phyloP scores from a whole-genome alignment of 1,140 invertebrate species.

The Drosophila nannoptera region DNA sequence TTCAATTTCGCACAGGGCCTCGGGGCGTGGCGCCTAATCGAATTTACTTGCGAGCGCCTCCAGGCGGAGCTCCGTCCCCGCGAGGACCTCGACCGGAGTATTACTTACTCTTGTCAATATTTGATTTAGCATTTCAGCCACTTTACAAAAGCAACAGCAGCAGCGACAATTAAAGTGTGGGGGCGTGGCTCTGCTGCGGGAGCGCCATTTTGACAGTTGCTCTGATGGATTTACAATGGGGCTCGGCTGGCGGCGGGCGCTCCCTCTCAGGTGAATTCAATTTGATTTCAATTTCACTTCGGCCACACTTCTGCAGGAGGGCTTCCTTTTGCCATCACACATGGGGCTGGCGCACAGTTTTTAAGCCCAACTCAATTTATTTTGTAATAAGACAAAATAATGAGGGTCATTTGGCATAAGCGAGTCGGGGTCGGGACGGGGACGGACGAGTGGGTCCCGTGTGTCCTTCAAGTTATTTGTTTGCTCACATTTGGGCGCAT shows the following conservation, averaged over 20 bases:
- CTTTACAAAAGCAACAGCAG: slow-evolving; percentile 49
- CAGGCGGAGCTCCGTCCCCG: background rate
- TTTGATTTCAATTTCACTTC: slow-evolving; percentile 68
- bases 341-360: slow-evolving; percentile 49
- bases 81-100: slow-evolving; percentile 29
- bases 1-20: slow-evolving; percentile 63
- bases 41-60: slow-evolving; percentile 46
- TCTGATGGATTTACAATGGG: slow-evolving; percentile 59
- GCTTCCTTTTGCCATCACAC: slow-evolving; percentile 12
- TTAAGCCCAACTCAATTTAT: slow-evolving; percentile 76
- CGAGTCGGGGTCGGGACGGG: slow-evolving; percentile 31
- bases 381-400: slow-evolving; percentile 73
- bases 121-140: slow-evolving; percentile 71
- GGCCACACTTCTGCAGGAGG: background rate
- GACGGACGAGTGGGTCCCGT: slow-evolving; percentile 10
- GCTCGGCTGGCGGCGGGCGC: background rate
- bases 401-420: slow-evolving; percentile 77
- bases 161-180: slow-evolving; percentile 58
- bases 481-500: slow-evolving; percentile 32
- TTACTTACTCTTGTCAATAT: slow-evolving; percentile 73
- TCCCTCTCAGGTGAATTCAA: slow-evolving; percentile 65
- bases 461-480: slow-evolving; percentile 64
- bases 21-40: slow-evolving; percentile 65
- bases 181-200: background rate
- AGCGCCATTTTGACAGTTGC: slow-evolving; percentile 46